These are phyloP conservation scores for Todus mexicanus DNA, from an alignment of 2,797 vertebrate species.

Conservation along the genomic window DNA sequence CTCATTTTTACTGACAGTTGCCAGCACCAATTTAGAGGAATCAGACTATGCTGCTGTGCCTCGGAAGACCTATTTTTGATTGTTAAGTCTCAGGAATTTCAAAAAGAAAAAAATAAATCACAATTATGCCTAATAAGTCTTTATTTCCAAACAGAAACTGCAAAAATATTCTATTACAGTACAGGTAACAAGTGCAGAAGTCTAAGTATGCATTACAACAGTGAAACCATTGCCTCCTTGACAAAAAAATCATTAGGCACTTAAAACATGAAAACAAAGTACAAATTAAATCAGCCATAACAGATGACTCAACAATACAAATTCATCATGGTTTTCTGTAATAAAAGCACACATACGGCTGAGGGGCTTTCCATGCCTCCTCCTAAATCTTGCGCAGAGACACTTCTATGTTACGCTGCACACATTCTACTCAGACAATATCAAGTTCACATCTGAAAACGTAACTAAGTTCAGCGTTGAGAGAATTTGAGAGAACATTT, in stretches of 20 bases:
- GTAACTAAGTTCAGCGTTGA: not conserved
- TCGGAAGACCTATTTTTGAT: not conserved
- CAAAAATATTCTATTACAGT: slow-evolving; percentile 67
- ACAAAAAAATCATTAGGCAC: slow-evolving; percentile 64
- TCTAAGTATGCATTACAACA: slow-evolving; percentile 15
- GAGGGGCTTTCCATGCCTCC: slow-evolving; percentile 29
- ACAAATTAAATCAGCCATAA: slow-evolving; percentile 18
- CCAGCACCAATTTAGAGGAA: not conserved
- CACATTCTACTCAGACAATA: slow-evolving; percentile 28
- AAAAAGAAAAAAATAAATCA: not conserved
- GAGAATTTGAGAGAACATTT: not conserved
- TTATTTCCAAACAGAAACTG: slow-evolving; percentile 67
- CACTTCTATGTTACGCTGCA: slow-evolving; percentile 5
- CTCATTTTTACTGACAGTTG: not conserved
- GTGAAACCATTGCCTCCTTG: slow-evolving; percentile 31
- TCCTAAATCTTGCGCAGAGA: slow-evolving; percentile 30
- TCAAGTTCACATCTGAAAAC: slow-evolving; percentile 30
- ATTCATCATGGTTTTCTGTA: slow-evolving; percentile 17
- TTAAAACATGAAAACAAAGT: slow-evolving; percentile 57
- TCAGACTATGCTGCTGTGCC: not conserved
- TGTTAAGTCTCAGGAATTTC: not conserved
- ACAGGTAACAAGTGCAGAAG: slow-evolving; percentile 46
- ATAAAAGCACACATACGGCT: not conserved
- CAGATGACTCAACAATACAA: slow-evolving; percentile 17
- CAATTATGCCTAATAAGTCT: slow-evolving; percentile 19